These are phyloP conservation scores for Bagarius yarrelli DNA, from an alignment of 2,113 vertebrate species.

Conservation along the genomic window DNA sequence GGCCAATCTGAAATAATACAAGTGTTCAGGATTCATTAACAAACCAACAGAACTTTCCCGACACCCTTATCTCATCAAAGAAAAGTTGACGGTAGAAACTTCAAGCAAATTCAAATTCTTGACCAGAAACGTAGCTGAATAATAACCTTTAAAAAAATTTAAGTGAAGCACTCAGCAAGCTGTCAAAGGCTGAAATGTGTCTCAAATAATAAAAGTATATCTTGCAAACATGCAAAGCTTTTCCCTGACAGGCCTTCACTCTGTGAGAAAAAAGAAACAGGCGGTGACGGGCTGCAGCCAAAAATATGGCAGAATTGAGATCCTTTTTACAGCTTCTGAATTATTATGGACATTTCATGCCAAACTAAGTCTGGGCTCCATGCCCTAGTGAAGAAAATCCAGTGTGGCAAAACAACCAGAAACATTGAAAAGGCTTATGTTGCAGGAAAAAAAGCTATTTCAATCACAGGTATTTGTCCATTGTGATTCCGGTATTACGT, in stretches of 20 bases:
- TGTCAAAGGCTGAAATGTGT: slow-evolving; percentile 14
- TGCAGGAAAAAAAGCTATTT: not conserved
- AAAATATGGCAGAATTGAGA: not conserved
- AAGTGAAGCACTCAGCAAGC: not conserved
- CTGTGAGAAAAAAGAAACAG: not conserved
- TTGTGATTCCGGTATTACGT: not conserved
- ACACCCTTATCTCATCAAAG: too few relatives aligned
- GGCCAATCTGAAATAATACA: not conserved
- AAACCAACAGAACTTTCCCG: not conserved
- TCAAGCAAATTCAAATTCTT: not conserved
- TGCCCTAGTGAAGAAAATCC: not conserved
- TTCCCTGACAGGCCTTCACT: not conserved
- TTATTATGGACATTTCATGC: slow-evolving; percentile 4
- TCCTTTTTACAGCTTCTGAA: slow-evolving; percentile 1
- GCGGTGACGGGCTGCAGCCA: not conserved
- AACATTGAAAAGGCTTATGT: not conserved
- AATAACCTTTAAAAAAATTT: slow-evolving; percentile 1
- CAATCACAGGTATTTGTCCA: not conserved
- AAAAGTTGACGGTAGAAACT: not conserved
- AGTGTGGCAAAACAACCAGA: not conserved
- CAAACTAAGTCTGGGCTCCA: not conserved
- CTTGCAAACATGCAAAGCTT: not conserved
- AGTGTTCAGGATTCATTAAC: not conserved
- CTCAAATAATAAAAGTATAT: slow-evolving; percentile 14
- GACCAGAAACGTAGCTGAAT: slow-evolving; percentile 20